A percentile compares a stretch with the other conserved stretches of the same genome.
Evolutionary conservation across 2,797 vertebrate genomes (phyloP).

Genomic region (Lagorchestes hirsutus): DNA sequence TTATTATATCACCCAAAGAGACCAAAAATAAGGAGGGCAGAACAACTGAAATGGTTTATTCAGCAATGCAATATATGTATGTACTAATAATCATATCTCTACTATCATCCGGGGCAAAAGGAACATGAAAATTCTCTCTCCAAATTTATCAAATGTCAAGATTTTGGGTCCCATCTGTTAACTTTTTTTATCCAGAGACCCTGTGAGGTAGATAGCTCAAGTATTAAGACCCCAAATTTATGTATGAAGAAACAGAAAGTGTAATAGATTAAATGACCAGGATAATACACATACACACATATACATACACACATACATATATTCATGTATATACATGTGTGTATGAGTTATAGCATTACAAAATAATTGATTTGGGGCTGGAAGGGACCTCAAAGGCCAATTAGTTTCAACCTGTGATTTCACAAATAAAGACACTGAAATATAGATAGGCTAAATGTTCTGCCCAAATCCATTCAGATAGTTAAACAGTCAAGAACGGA

Average conservation of each 20-base stretch:
- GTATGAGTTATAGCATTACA: not conserved
- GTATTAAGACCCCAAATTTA: not conserved
- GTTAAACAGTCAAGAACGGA: not conserved
- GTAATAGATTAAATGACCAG: too few relatives aligned
- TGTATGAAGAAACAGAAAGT: not conserved
- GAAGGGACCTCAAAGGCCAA: not conserved
- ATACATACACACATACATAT: too few relatives aligned
- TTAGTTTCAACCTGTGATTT: not conserved
- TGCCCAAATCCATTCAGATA: not conserved
- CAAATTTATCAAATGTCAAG: not conserved
- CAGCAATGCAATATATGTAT: not conserved
- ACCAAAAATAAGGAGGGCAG: accelerated
- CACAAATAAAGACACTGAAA: not conserved
- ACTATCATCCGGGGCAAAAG: not conserved
- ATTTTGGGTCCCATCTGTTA: not conserved
- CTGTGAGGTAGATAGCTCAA: not conserved
- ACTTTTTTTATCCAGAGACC: not conserved
- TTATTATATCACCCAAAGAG: not conserved
- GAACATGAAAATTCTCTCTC: not conserved
- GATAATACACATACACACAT: too few relatives aligned
- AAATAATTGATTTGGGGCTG: not conserved
- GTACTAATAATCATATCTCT: not conserved
- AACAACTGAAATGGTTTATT: not conserved
- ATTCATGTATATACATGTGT: too few relatives aligned
- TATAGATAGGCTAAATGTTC: not conserved